Conservation (phyloP, 92 coral and sea anemone species). For the Porites lobata region DNA sequence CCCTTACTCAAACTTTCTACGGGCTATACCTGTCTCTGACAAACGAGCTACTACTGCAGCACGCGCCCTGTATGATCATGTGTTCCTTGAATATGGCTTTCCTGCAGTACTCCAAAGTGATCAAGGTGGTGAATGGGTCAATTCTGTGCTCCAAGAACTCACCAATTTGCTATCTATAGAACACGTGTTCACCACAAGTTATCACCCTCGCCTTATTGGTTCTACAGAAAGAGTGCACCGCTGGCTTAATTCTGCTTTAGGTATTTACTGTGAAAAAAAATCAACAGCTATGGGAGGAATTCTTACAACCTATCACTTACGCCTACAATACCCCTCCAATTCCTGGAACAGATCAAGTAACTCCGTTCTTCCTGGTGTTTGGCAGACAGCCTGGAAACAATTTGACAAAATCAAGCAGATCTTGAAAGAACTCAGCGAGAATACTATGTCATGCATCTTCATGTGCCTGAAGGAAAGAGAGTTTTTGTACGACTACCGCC, state of each 20-base stretch:
- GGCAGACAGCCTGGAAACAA: not conserved
- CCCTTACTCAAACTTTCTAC: conserved; percentile 52
- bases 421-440: conserved; percentile 46
- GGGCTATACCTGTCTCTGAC: conserved; percentile 66
- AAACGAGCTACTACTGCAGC: conserved; percentile 64
- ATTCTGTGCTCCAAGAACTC: conserved; percentile 45
- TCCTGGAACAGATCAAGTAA: conserved; percentile 54
- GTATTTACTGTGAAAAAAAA: conserved; percentile 60
- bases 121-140: conserved; percentile 74
- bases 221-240: conserved; percentile 73
- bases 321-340: conserved; percentile 57
- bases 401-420: conserved; percentile 32
- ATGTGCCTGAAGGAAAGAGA: conserved; percentile 48
- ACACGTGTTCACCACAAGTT: conserved; percentile 64
- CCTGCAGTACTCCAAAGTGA: conserved; percentile 60
- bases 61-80: conserved; percentile 43
- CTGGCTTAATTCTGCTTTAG: conserved; percentile 60
- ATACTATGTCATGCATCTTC: conserved; percentile 27
- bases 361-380: conserved; percentile 55
- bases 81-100: conserved; percentile 41
- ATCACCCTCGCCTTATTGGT: conserved; percentile 64
- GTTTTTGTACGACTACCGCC: too few relatives aligned
- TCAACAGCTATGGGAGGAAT: conserved; percentile 71
- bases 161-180: conserved; percentile 61
- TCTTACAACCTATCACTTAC: conserved; percentile 64